Conservation (phyloP, 1,140 invertebrate species). For the Meloidogyne floridensis region DNA sequence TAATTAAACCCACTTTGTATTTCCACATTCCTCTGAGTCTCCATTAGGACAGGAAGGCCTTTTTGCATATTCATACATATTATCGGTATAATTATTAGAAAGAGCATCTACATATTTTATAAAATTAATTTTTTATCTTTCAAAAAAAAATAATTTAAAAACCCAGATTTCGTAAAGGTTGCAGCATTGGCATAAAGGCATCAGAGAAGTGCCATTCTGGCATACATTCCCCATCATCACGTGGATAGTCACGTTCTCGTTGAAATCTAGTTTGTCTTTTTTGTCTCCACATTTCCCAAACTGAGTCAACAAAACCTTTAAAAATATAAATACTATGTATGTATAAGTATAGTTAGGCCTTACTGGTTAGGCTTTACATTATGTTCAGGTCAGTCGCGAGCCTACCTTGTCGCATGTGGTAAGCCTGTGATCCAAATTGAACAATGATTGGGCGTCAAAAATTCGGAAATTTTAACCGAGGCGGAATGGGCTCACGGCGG, state of each 20-base stretch:
- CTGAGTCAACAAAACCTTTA: conserved; percentile 65
- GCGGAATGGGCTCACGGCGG: no score
- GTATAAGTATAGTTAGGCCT: no score
- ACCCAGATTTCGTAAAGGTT: conserved; percentile 45
- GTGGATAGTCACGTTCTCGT: conserved; percentile 55
- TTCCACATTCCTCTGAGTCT: conserved; percentile 44
- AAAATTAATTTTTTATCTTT: not conserved
- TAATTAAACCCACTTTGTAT: conserved; percentile 41
- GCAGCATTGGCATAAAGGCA: conserved; percentile 44
- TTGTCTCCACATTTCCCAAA: conserved; percentile 66
- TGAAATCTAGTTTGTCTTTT: conserved; percentile 48
- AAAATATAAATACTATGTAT: not conserved
- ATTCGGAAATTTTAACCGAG: no score
- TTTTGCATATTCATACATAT: conserved; percentile 62
- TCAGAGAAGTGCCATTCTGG: conserved; percentile 48
- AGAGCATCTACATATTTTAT: conserved; percentile 53
- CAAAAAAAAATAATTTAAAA: not conserved
- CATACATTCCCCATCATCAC: conserved; percentile 51
- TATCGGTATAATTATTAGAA: conserved; percentile 63
- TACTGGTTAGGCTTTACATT: no score
- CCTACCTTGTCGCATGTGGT: no score
- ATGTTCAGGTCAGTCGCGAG: no score
- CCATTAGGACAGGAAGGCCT: conserved; percentile 45
- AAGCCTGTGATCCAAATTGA: no score
- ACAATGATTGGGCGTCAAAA: no score